These are phyloP conservation scores for Calidris pugnax DNA, from an alignment of 2,113 vertebrate genomes.

Conservation along the genomic window DNA sequence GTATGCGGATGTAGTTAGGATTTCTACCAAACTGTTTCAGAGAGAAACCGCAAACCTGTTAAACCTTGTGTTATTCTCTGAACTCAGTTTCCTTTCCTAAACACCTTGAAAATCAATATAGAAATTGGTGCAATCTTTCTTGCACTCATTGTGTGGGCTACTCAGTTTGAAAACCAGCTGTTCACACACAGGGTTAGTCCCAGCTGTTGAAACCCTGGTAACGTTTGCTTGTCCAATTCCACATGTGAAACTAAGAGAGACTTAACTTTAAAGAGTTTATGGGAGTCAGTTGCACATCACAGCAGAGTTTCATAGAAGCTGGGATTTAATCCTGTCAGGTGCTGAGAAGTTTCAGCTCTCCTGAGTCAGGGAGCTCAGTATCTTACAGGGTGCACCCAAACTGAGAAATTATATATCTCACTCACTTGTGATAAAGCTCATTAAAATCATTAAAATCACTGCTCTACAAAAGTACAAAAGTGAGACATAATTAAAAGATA, in stretches of 20 bases:
- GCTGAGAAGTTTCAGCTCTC: not conserved
- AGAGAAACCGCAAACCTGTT: not conserved
- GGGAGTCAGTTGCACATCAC: not conserved
- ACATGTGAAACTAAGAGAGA: not conserved
- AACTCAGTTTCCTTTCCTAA: constrained; percentile 3
- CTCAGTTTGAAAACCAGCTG: constrained; percentile 44
- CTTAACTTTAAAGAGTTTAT: not conserved
- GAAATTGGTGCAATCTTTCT: not conserved
- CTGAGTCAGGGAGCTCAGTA: not conserved
- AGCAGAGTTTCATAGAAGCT: not conserved
- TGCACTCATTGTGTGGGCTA: not conserved
- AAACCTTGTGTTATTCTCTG: not conserved
- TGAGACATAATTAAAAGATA: constrained; percentile 49
- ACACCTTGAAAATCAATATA: constrained; percentile 6
- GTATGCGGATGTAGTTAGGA: not conserved
- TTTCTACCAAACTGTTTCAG: not conserved
- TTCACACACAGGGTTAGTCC: not conserved
- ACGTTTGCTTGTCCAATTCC: not conserved
- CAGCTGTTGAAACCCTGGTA: constrained; percentile 36
- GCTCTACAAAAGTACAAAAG: not conserved
- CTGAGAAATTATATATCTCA: constrained; percentile 1
- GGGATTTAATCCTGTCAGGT: not conserved
- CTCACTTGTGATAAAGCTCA: constrained; percentile 24
- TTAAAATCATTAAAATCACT: constrained; percentile 48
- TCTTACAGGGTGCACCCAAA: constrained; percentile 2